phyloP scores from a whole-genome alignment of 2,113 vertebrate species.

The Climacteris rufus region DNA sequence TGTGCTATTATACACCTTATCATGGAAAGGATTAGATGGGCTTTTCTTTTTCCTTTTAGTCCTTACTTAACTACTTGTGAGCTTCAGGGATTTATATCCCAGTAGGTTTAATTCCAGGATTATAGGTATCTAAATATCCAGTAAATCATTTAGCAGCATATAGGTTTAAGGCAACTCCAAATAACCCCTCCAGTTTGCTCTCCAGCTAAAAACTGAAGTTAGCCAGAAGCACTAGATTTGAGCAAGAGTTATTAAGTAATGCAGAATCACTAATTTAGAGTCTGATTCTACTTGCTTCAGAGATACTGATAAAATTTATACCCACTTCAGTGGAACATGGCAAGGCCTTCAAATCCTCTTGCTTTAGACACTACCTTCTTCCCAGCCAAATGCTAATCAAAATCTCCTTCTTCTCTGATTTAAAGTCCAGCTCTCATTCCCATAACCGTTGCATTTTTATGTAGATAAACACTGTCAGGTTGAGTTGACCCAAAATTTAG shows the following conservation, averaged over 20 bases:
- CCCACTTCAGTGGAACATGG: background rate
- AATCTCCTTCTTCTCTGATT: background rate
- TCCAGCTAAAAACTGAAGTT: slow-evolving; percentile 26
- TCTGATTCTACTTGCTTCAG: background rate
- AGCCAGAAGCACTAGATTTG: slow-evolving; percentile 3
- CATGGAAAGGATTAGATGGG: slow-evolving; percentile 53
- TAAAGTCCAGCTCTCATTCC: background rate
- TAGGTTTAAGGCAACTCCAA: slow-evolving; percentile 52
- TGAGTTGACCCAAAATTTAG: slow-evolving; percentile 42
- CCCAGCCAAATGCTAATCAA: slow-evolving; percentile 1
- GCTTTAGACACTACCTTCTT: background rate
- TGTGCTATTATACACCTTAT: slow-evolving; percentile 50
- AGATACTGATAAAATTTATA: slow-evolving; percentile 11
- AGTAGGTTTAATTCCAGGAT: slow-evolving; percentile 61
- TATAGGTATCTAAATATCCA: slow-evolving; percentile 57
- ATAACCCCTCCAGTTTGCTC: slow-evolving; percentile 30
- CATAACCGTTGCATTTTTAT: background rate
- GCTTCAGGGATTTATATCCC: slow-evolving; percentile 54
- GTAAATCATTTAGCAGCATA: slow-evolving; percentile 57
- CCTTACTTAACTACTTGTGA: slow-evolving; percentile 54
- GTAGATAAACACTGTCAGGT: slow-evolving; percentile 28
- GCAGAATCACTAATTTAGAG: slow-evolving; percentile 10
- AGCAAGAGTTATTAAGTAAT: background rate
- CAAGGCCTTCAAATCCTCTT: background rate
- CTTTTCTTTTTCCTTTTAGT: slow-evolving; percentile 52